Conservation (phyloP, 2,888 invertebrate genomes). For the Leucoptera coffeella region DNA sequence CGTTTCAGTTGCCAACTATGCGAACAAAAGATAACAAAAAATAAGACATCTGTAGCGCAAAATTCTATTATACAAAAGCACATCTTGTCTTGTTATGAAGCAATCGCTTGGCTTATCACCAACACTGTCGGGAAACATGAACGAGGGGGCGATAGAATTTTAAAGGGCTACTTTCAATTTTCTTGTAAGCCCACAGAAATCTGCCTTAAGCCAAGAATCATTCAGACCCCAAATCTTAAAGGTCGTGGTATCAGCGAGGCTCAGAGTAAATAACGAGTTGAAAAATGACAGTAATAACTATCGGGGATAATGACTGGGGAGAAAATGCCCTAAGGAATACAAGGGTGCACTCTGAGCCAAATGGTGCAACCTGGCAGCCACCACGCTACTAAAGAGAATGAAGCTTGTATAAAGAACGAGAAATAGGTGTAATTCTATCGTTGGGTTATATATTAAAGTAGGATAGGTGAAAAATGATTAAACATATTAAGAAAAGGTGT, state of each 20-base stretch:
- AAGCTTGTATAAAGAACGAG: too few relatives aligned
- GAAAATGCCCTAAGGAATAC: slow-evolving; percentile 45
- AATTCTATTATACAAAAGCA: too few relatives aligned
- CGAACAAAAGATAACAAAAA: too few relatives aligned
- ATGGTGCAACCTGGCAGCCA: slow-evolving; percentile 28
- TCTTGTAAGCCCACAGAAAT: slow-evolving; percentile 26
- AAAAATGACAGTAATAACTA: slow-evolving; percentile 54
- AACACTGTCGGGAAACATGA: slow-evolving; percentile 11
- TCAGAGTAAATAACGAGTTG: slow-evolving; percentile 54
- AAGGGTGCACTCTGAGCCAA: slow-evolving; percentile 33
- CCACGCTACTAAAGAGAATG: too few relatives aligned
- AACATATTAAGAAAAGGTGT: too few relatives aligned
- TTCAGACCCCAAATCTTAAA: slow-evolving; percentile 41
- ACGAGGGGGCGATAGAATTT: slow-evolving; percentile 15
- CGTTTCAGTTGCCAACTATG: too few relatives aligned
- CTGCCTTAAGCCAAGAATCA: slow-evolving; percentile 23
- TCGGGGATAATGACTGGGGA: slow-evolving; percentile 47
- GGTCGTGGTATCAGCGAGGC: slow-evolving; percentile 44
- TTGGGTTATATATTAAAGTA: too few relatives aligned
- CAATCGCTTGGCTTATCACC: too few relatives aligned
- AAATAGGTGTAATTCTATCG: too few relatives aligned
- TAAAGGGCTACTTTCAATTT: slow-evolving; percentile 43
- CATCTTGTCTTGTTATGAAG: too few relatives aligned
- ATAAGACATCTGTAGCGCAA: too few relatives aligned
- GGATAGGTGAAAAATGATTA: too few relatives aligned